Evolutionary conservation across 2,888 invertebrate genomes (phyloP).

Genomic region (Thecocarcelia acutangulata): DNA sequence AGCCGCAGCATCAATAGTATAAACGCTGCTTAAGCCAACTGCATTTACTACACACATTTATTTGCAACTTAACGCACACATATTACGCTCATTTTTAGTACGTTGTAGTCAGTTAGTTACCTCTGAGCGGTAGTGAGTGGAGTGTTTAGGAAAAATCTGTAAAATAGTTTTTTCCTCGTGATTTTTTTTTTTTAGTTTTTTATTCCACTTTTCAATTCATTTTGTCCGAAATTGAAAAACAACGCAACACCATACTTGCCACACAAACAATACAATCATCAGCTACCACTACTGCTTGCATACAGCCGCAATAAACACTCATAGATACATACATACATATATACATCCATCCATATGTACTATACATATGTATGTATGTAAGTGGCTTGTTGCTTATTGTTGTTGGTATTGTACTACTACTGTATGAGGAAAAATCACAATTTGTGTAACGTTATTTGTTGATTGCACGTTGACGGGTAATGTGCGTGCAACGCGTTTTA

Average conservation of each 20-base stretch:
- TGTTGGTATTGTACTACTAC: conserved; percentile 45
- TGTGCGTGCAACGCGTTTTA: conserved; percentile 74
- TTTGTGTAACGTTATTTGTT: conserved; percentile 77
- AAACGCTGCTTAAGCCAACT: conserved; percentile 49
- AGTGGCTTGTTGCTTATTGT: conserved; percentile 14
- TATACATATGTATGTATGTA: neutral
- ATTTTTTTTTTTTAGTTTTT: too few relatives aligned
- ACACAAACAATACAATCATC: conserved; percentile 65
- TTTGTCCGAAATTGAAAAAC: conserved; percentile 58
- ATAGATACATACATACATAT: conserved; percentile 59
- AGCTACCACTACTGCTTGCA: conserved; percentile 59
- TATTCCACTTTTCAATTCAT: conserved; percentile 47
- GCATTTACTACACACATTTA: conserved; percentile 48
- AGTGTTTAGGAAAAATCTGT: conserved; percentile 61
- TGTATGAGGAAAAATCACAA: conserved; percentile 65
- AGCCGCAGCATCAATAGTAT: conserved; percentile 27
- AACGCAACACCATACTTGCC: conserved; percentile 56
- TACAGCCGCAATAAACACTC: neutral
- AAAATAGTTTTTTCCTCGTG: conserved; percentile 13
- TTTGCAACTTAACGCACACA: conserved; percentile 46
- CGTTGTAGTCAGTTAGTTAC: conserved; percentile 21
- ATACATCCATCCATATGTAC: neutral
- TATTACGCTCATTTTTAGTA: conserved; percentile 1
- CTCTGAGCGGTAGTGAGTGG: conserved; percentile 46
- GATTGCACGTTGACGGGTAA: conserved; percentile 79